Evolutionary conservation across 2,888 invertebrate genomes (phyloP).

Genomic region (Nineta flava): DNA sequence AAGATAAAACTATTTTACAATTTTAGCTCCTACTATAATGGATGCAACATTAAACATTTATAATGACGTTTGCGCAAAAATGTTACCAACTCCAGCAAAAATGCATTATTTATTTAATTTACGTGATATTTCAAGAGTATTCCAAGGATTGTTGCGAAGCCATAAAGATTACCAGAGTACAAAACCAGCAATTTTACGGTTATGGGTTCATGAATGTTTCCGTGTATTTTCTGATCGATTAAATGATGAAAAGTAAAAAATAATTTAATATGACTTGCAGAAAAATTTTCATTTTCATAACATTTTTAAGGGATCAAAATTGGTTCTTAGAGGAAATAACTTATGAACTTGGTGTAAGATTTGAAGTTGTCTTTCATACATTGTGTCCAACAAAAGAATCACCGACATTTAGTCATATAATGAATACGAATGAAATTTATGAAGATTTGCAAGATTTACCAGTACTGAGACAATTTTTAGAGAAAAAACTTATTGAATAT

Average conservation of each 20-base stretch:
- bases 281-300: not conserved
- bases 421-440: conserved; percentile 60
- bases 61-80: conserved; percentile 49
- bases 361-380: conserved; percentile 64
- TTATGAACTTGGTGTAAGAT: conserved; percentile 59
- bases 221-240: conserved; percentile 73
- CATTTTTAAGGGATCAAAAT: conserved; percentile 45
- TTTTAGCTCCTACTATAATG: conserved; percentile 44
- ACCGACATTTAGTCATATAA: conserved; percentile 65
- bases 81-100: conserved; percentile 77
- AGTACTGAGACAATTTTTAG: conserved; percentile 36
- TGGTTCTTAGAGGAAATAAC: conserved; percentile 58
- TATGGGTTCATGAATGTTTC: conserved; percentile 79
- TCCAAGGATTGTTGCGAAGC: conserved; percentile 64
- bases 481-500: conserved; percentile 52
- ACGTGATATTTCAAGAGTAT: conserved; percentile 73
- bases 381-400: conserved; percentile 56
- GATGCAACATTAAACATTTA: conserved; percentile 64
- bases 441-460: conserved; percentile 57
- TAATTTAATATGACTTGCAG: not conserved
- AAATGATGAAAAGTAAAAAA: conserved; percentile 50
- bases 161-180: conserved; percentile 64
- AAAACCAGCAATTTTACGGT: conserved; percentile 47
- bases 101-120: conserved; percentile 84
- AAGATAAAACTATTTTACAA: too few species aligned